A percentile compares a stretch with the other conserved stretches of the same genome.
Evolutionary conservation across 1,140 invertebrate species (phyloP).

Genomic region (Drosophila nannoptera): DNA sequence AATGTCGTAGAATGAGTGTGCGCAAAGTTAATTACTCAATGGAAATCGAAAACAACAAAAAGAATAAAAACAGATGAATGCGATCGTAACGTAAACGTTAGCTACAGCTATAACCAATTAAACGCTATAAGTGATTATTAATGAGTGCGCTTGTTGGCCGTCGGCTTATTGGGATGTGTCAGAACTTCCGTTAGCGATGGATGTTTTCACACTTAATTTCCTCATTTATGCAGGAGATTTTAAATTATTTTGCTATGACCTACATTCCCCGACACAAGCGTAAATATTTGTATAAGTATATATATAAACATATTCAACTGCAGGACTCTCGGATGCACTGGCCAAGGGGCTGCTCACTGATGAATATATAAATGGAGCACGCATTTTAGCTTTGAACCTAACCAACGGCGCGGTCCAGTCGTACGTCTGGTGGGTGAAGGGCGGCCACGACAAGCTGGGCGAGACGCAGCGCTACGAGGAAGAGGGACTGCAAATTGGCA

Average conservation of each 20-base stretch:
- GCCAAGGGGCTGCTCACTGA: slow-evolving; percentile 82
- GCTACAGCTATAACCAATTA: slow-evolving; percentile 10
- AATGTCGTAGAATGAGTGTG: neutral
- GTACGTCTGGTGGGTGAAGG: slow-evolving; percentile 82
- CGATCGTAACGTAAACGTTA: slow-evolving; percentile 18
- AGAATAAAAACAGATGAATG: neutral
- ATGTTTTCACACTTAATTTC: slow-evolving; percentile 30
- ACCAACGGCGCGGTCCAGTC: slow-evolving; percentile 81
- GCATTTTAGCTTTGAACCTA: slow-evolving; percentile 83
- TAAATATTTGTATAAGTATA: neutral
- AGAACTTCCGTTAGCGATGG: neutral
- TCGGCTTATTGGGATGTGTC: neutral
- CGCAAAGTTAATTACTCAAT: neutral
- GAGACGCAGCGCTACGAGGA: slow-evolving; percentile 80
- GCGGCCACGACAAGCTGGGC: slow-evolving; percentile 60
- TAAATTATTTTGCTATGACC: slow-evolving; percentile 16
- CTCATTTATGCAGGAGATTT: slow-evolving; percentile 12
- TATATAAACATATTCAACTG: slow-evolving; percentile 15
- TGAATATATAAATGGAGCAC: slow-evolving; percentile 80
- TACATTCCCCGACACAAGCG: slow-evolving; percentile 21
- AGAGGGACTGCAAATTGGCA: slow-evolving; percentile 80
- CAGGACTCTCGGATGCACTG: slow-evolving; percentile 82
- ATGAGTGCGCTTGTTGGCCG: slow-evolving; percentile 7
- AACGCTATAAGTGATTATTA: slow-evolving; percentile 22
- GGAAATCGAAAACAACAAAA: neutral